Conservation (phyloP, 30 jellyfish, hydroid and myxozoan species). For the Turritopsis rubra region DNA sequence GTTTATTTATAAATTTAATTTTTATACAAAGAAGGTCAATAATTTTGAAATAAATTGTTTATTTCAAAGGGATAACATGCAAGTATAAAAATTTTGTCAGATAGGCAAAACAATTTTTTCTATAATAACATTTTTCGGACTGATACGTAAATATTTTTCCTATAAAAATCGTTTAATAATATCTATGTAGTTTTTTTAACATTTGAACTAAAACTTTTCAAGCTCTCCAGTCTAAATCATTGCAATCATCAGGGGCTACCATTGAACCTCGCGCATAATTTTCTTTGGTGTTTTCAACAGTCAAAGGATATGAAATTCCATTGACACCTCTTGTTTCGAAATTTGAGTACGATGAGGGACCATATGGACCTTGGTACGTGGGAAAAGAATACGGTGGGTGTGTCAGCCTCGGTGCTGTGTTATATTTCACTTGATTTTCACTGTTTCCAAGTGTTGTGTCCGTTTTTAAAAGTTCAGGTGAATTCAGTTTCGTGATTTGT, state of each 20-base stretch:
- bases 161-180: neutral
- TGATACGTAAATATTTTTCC: neutral
- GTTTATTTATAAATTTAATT: too few species aligned
- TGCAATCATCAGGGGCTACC: neutral
- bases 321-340: neutral
- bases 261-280: neutral
- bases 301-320: neutral
- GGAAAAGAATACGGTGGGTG: constrained; percentile 12
- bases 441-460: neutral
- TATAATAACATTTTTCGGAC: neutral
- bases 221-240: neutral
- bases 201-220: neutral
- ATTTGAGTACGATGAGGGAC: neutral
- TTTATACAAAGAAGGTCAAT: neutral
- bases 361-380: neutral
- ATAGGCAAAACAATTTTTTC: neutral
- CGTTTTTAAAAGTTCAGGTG: neutral
- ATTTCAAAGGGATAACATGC: neutral
- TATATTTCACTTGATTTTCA: neutral
- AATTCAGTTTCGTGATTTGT: neutral
- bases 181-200: neutral
- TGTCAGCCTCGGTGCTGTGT: constrained; percentile 16
- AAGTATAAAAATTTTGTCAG: neutral
- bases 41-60: neutral
- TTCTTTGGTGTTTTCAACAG: neutral